Evolutionary conservation across 2,888 invertebrate genomes (phyloP).

Genomic region (Philhelius pedissequus): DNA sequence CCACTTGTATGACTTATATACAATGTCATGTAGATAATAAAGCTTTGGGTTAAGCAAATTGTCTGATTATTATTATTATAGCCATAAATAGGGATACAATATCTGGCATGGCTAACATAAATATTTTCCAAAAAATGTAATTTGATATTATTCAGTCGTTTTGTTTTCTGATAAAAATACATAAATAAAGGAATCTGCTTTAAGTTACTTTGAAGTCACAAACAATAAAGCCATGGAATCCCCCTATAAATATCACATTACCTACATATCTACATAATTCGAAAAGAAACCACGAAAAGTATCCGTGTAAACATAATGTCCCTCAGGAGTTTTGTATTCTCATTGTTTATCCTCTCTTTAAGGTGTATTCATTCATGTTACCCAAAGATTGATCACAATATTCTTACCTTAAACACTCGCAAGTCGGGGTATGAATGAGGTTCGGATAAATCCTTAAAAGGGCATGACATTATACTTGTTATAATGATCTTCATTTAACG

Average conservation of each 20-base stretch:
- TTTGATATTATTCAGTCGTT: background rate
- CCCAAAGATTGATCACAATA: background rate
- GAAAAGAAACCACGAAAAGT: background rate
- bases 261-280: background rate
- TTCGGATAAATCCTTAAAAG: constrained; percentile 39
- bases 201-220: background rate
- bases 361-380: background rate
- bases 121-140: background rate
- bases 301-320: background rate
- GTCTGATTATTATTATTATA: too few relatives aligned
- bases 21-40: too few relatives aligned
- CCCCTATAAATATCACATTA: background rate
- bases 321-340: constrained; percentile 23
- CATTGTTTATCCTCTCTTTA: background rate
- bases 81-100: too few relatives aligned
- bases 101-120: too few relatives aligned
- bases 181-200: background rate
- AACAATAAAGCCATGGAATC: background rate
- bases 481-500: constrained; percentile 62
- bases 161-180: background rate
- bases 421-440: background rate
- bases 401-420: constrained; percentile 22
- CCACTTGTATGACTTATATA: too few relatives aligned
- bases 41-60: too few relatives aligned
- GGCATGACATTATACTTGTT: constrained; percentile 28